Conservation (phyloP, 2,797 vertebrate genomes). For the Coregonus ussuriensis region DNA sequence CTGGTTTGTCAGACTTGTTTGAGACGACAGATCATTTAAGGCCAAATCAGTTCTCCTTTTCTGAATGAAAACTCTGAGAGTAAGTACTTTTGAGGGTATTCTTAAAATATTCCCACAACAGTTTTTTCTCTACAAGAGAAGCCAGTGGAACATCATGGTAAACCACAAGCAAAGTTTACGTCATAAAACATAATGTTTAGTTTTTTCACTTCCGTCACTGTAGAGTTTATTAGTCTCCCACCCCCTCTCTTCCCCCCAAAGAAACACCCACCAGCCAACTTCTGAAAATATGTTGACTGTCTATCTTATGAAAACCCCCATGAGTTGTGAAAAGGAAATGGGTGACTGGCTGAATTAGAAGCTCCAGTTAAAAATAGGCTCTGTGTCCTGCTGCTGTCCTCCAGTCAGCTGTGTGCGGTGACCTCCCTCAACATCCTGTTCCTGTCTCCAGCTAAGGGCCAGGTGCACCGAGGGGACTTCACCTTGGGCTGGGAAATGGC, state of each 20-base stretch:
- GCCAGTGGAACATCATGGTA: background rate
- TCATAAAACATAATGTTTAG: background rate
- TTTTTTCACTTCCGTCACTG: background rate
- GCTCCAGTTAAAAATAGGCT: background rate
- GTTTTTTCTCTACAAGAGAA: too few relatives aligned
- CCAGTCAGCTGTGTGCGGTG: background rate
- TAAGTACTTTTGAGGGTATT: background rate
- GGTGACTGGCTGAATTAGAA: background rate
- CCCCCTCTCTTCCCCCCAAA: background rate
- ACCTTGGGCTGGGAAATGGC: too few relatives aligned
- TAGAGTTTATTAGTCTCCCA: background rate
- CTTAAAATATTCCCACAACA: background rate
- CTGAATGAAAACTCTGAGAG: background rate
- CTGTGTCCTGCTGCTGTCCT: constrained; percentile 1
- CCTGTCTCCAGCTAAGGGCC: constrained; percentile 46
- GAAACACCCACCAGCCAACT: background rate
- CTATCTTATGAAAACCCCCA: background rate
- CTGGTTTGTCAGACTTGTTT: background rate
- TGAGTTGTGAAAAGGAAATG: background rate
- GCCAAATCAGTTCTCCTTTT: background rate
- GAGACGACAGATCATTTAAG: background rate
- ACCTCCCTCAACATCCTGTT: constrained; percentile 24
- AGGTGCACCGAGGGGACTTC: constrained; percentile 46
- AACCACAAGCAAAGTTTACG: background rate
- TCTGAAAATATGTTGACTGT: background rate